Evolutionary conservation across 2,888 invertebrate species (phyloP), one percentile per base, ranked within the genome.

Genomic region (Stictocephala bisonia): DNA sequence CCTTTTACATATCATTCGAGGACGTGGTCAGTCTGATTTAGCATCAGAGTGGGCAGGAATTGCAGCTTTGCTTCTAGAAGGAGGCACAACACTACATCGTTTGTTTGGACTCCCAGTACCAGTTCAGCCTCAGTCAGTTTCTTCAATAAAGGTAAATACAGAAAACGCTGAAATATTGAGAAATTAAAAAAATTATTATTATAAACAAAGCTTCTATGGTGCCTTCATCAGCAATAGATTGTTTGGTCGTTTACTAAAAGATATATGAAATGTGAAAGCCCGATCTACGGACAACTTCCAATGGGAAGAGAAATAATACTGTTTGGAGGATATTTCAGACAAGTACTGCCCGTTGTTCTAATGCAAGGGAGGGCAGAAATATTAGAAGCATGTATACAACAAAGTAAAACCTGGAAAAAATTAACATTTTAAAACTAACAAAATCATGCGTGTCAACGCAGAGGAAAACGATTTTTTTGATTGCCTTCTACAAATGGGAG

Each of bases 401-500:
- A n/a, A n/a, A n/a, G n/a, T n/a, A n/a, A n/a, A n/a, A n/a, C n/a
- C n/a, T n/a, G n/a, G n/a, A n/a, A n/a, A n/a, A n/a, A n/a, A n/a
- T n/a, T n/a, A n/a, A n/a, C n/a, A n/a, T n/a, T n/a, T n/a, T n/a
- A n/a, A n/a, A n/a, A n/a, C n/a, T 50, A 68, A 6, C n/a, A 40
- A n/a, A 1, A 75, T 71, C 64, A 69, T 71, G 71, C 74, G 75
- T 9, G 56, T 73, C 2, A 73, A 73, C 27, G 22, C 41, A 15
- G 56, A 51, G 26, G 60, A 72, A 24, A 58, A 60, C 22, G 26
- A 64, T 48, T 76, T 74, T 67, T 58, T 41, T 0, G 4, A 40
- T 1, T 74, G 73, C 74, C 50, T 74, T 24, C 44, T 73, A 15
- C 44, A 68, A 7, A 24, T 76, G 22, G 76, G 70, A 2, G 64